Conservation (phyloP, 2,113 vertebrate species). For the Psophia crepitans region DNA sequence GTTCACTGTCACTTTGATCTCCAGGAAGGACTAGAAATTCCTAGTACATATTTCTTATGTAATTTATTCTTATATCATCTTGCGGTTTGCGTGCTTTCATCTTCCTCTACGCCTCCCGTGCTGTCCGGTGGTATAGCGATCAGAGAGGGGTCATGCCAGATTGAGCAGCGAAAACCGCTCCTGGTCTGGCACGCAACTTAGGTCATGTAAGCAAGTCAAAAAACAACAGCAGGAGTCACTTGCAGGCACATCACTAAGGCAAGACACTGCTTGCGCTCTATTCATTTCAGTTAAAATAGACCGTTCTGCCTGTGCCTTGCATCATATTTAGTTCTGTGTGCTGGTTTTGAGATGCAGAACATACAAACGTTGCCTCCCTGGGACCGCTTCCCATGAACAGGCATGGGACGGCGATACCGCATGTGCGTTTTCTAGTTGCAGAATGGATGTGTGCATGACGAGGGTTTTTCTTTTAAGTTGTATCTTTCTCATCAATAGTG, state of each 20-base stretch:
- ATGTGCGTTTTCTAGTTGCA: accelerated
- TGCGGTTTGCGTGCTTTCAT: background rate
- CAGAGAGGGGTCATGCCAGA: background rate
- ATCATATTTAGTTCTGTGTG: accelerated
- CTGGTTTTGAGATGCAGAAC: background rate
- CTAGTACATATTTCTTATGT: background rate
- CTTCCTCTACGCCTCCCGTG: background rate
- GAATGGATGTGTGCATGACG: background rate
- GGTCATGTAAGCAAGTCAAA: background rate
- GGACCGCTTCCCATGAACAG: accelerated
- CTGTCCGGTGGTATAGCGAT: background rate
- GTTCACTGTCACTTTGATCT: background rate
- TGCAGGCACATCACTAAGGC: background rate
- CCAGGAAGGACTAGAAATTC: background rate
- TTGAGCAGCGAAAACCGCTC: background rate
- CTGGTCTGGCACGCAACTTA: background rate
- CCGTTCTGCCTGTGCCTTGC: background rate
- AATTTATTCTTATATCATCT: background rate
- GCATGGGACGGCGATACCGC: accelerated
- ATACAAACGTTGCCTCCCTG: accelerated
- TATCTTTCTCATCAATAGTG: background rate
- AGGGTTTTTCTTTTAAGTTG: background rate
- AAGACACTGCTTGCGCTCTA: background rate
- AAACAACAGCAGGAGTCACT: background rate
- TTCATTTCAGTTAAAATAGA: background rate